phyloP scores from a whole-genome alignment of 2,113 vertebrate species.

The Hemicordylus capensis region DNA sequence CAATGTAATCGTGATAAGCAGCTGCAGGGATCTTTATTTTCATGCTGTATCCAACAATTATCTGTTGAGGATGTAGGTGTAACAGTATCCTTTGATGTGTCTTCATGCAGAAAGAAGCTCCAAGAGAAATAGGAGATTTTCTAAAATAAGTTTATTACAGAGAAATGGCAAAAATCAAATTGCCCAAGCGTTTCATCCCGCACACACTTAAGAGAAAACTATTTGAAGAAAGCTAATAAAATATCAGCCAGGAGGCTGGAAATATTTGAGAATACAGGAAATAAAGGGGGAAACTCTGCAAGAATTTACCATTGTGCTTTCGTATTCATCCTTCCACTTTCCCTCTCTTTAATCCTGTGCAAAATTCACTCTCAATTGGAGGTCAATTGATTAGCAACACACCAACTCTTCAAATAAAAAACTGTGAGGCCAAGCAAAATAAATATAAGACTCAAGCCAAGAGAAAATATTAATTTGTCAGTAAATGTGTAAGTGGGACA shows the following conservation, averaged over 20 bases:
- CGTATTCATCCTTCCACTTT: neutral
- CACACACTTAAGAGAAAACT: neutral
- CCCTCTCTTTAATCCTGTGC: neutral
- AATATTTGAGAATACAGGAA: neutral
- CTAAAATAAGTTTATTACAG: conserved; percentile 30
- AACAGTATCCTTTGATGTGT: conserved; percentile 36
- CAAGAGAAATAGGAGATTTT: conserved; percentile 15
- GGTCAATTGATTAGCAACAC: conserved; percentile 64
- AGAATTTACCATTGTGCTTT: neutral
- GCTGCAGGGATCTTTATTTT: conserved; percentile 49
- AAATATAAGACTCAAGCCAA: conserved; percentile 56
- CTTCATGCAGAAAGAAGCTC: conserved; percentile 12
- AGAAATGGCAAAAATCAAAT: conserved; percentile 6
- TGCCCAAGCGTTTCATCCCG: conserved; percentile 9
- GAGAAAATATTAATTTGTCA: conserved; percentile 69
- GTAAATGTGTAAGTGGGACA: conserved; percentile 56
- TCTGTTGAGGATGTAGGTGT: conserved; percentile 40
- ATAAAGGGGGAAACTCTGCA: neutral
- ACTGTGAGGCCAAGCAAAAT: conserved; percentile 44
- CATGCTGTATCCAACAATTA: conserved; percentile 39
- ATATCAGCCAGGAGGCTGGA: neutral
- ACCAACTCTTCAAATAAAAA: conserved; percentile 63
- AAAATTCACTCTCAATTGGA: neutral
- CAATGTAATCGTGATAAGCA: conserved; percentile 28
- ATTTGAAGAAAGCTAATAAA: conserved; percentile 31